A percentile compares a stretch with the other conserved stretches of the same genome.
phyloP scores from a whole-genome alignment of 2,888 invertebrate species.

The Seladonia tumulorum region DNA sequence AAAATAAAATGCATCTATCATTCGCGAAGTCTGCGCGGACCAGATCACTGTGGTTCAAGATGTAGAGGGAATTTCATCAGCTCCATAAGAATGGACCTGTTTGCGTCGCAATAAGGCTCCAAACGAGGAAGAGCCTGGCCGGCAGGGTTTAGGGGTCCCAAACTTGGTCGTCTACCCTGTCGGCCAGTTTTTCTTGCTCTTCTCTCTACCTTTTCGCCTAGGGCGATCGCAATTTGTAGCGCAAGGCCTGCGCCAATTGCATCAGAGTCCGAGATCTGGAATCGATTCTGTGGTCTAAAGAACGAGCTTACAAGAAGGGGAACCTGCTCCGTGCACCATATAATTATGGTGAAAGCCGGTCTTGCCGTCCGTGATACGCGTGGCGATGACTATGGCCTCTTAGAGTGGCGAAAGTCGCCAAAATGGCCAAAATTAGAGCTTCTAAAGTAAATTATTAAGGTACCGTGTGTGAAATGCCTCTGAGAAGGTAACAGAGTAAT shows the following conservation, averaged over 20 bases:
- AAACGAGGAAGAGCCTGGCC: not conserved
- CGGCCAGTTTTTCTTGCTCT: slow-evolving; percentile 34
- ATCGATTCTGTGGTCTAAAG: slow-evolving; percentile 46
- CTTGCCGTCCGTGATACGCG: not conserved
- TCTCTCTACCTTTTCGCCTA: slow-evolving; percentile 30
- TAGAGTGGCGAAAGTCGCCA: not conserved
- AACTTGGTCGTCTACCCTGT: slow-evolving; percentile 36
- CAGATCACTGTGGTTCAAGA: not conserved
- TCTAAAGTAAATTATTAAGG: not conserved
- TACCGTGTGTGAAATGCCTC: too few relatives aligned
- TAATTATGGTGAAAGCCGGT: slow-evolving; percentile 81
- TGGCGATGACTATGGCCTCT: not conserved
- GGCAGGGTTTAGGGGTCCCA: slow-evolving; percentile 33
- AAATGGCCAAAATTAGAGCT: not conserved
- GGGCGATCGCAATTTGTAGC: slow-evolving; percentile 73
- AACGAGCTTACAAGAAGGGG: not conserved
- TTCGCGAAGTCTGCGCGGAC: not conserved
- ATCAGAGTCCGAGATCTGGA: slow-evolving; percentile 69
- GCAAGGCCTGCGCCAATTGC: slow-evolving; percentile 77
- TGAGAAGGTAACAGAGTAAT: not conserved
- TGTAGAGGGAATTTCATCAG: not conserved
- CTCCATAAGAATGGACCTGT: not conserved
- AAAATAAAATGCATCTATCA: not conserved
- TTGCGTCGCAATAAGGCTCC: not conserved
- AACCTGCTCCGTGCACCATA: slow-evolving; percentile 64